Evolutionary conservation across 2,113 vertebrate species (phyloP), one percentile per base, ranked within the genome.

Genomic region (Nanorana parkeri): DNA sequence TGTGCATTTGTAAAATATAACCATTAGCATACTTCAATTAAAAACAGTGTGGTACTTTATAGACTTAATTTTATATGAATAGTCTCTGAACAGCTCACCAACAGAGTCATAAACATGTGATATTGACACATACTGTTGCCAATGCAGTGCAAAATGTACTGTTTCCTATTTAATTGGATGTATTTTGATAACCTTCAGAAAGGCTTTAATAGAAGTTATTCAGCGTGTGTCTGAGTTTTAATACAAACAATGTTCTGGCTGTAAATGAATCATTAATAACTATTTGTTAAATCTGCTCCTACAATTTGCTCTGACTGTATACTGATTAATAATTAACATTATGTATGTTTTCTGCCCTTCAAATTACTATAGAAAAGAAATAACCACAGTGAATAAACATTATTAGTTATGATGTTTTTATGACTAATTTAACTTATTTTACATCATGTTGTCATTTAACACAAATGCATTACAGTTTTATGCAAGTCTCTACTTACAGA

Each of bases 261-360:
- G 63, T 75, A 83, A 83, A 76, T 83, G 80, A 75, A 58, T 83
- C 80, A 83, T 83, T 83, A 83, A 83, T 83, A 83, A 83, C 64
- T 66, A 64, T 81, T 81, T 81, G 79, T 76, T 76, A 74, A 67
- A 60, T 83, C 60, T 76, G 21, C 80, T 76, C 71, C 63, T 51
- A 65, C 80, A 76, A n/a, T n/a, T n/a, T n/a, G n/a, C n/a, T n/a
- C 68, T 76, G 80, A 83, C 72, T 83, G 72, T 83, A 74, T 20
- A 60, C 80, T 83, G 80, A 76, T 83, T 76, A 76, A 76, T 76
- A 83, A 83, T 83, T 83, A 83, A 75, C 80, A 68, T 47, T 60
- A 41, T 76, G 63, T 60, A 76, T 83, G 64, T 76, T 83, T 83
- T 60, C 72, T 17, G 65, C 51, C 66, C 19, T 66, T 68, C 29